These are phyloP conservation scores for Nyctibius bracteatus DNA, from an alignment of 2,113 vertebrate genomes.

Conservation along the genomic window DNA sequence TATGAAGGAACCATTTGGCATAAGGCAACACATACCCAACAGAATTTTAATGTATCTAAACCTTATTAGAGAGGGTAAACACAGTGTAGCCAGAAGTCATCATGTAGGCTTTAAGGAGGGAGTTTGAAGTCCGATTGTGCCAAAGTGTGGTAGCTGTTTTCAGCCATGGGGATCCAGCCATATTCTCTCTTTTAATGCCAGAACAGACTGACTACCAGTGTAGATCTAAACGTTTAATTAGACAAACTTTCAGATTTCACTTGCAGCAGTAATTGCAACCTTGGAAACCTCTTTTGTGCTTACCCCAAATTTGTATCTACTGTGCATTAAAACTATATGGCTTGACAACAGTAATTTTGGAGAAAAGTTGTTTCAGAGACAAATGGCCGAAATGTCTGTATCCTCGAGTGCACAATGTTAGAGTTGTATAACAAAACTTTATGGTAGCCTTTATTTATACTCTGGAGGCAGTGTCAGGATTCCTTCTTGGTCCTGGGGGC, in stretches of 20 bases:
- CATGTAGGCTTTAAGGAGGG: not conserved
- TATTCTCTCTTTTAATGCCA: not conserved
- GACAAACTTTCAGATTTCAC: not conserved
- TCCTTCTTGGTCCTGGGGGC: not conserved
- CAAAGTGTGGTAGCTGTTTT: not conserved
- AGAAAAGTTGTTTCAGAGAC: not conserved
- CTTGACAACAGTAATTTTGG: not conserved
- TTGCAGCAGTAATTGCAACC: not conserved
- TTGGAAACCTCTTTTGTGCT: constrained; percentile 4
- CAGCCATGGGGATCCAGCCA: not conserved
- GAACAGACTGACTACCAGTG: not conserved
- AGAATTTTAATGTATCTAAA: not conserved
- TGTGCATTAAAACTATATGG: not conserved
- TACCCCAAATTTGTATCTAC: not conserved
- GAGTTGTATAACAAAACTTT: not conserved
- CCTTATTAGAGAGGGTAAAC: not conserved
- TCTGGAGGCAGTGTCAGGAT: not conserved
- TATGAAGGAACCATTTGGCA: not conserved
- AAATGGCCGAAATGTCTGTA: not conserved
- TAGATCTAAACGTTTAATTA: constrained; percentile 26
- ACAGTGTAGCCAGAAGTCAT: not conserved
- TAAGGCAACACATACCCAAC: not conserved
- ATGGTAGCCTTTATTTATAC: not conserved
- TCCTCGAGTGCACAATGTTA: not conserved
- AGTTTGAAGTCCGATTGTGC: not conserved